These are phyloP conservation scores for Phoxinus dragarum DNA, from an alignment of 2,797 vertebrate species.

Conservation along the genomic window DNA sequence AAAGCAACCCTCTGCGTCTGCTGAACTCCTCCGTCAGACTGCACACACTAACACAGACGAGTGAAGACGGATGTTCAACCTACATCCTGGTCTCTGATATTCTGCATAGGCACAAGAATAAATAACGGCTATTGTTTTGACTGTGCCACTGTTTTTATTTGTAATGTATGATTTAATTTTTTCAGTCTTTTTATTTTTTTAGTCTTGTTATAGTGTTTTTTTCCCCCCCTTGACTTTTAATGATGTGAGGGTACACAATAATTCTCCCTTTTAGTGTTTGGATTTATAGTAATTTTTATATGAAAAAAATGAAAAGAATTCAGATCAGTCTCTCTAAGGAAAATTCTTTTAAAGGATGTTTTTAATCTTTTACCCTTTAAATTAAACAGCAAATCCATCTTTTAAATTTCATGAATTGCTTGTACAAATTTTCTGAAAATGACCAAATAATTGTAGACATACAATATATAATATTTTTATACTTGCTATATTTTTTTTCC, in stretches of 20 bases:
- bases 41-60: not conserved
- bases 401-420: constrained; percentile 30
- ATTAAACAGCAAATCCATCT: not conserved
- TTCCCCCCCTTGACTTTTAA: not conserved
- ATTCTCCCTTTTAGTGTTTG: not conserved
- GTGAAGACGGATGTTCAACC: not conserved
- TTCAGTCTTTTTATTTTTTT: constrained; percentile 16
- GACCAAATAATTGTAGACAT: constrained; percentile 33
- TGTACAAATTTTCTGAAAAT: constrained; percentile 30
- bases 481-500: constrained; percentile 3
- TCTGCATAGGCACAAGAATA: constrained; percentile 48
- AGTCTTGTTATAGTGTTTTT: constrained; percentile 28
- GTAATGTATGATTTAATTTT: constrained; percentile 54
- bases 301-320: not conserved
- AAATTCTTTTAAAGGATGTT: not conserved
- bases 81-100: constrained; percentile 12
- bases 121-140: constrained; percentile 46
- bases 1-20: constrained; percentile 72
- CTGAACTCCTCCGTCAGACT: constrained; percentile 57
- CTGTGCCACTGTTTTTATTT: constrained; percentile 52
- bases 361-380: constrained; percentile 6
- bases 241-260: not conserved
- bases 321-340: not conserved
- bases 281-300: constrained; percentile 5
- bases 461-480: constrained; percentile 39